Conservation (phyloP, 2,888 invertebrate genomes). For the Hirtodrosophila confusa region DNA sequence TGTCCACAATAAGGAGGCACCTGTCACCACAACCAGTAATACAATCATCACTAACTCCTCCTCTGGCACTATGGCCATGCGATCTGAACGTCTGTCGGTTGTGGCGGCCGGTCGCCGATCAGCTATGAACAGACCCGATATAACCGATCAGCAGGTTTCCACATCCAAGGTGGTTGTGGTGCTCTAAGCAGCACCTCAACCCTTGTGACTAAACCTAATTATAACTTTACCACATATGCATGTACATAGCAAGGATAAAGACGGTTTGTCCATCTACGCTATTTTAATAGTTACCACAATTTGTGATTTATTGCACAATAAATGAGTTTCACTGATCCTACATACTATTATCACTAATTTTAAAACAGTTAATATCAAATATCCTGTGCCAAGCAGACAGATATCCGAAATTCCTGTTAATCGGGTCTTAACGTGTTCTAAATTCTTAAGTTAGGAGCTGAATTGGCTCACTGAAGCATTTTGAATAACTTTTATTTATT, state of each 20-base stretch:
- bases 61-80: not conserved
- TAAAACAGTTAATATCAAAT: not conserved
- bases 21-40: slow-evolving; percentile 50
- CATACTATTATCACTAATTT: not conserved
- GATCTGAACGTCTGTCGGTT: slow-evolving; percentile 47
- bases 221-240: not conserved
- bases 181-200: slow-evolving; percentile 32
- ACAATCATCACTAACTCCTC: not conserved
- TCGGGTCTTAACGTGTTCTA: not conserved
- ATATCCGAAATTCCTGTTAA: not conserved
- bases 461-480: no score
- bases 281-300: not conserved
- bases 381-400: not conserved
- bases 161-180: slow-evolving; percentile 67
- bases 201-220: slow-evolving; percentile 9
- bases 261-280: not conserved
- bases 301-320: no score
- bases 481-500: no score
- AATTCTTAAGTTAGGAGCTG: no score
- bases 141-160: slow-evolving; percentile 58
- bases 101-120: slow-evolving; percentile 61
- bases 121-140: slow-evolving; percentile 36
- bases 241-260: not conserved
- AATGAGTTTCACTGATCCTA: not conserved
- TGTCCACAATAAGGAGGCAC: slow-evolving; percentile 80